Evolutionary conservation across 2,888 invertebrate species (phyloP), one percentile per base, ranked within the genome.

Genomic region (Steromphala cineraria): DNA sequence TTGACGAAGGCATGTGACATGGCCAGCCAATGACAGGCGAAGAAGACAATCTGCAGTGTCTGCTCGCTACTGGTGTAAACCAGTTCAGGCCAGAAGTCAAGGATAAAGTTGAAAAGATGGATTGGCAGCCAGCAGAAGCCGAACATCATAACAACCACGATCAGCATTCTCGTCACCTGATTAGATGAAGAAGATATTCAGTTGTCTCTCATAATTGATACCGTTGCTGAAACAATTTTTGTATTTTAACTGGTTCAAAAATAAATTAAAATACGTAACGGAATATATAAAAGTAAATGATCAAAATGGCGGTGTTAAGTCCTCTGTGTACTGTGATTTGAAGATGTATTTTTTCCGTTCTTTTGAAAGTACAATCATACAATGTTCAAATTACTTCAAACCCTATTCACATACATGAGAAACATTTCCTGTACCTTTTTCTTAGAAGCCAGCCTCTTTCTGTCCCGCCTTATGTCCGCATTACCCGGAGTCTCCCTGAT

Each of bases 401-500:
- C 36, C 36, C 36, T 36, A 36, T 7, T 4, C 36, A 36, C 7
- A 46, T 46, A 46, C 36, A 10, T 4, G 13, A 46, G 8, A 46
- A 10, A 46, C 36, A 46, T 46, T 62, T 81, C 79, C 80, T n/a
- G n/a, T n/a, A 93, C 93, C 92, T 93, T 93, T 53, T 90, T 89
- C 81, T 93, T 94, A 15, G 92, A 82, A 85, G 84, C 78, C 15
- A 93, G 89, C 80, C 93, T 93, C 5, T 91, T 90, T 21, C 88
- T 87, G 86, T 94, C 94, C 53, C 94, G 83, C 31, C 85, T 87
- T 4, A 90, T 87, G 81, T 94, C 92, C 0, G 93, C 93, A 82
- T 94, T 93, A 3, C 94, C 94, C 0, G 94, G 94, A 0, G 92
- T 89, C 2, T 91, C 91, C 55, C 93, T 88, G 19, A 90, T 84